phyloP scores from a whole-genome alignment of 2,797 vertebrate genomes.

The Balearica regulorum region DNA sequence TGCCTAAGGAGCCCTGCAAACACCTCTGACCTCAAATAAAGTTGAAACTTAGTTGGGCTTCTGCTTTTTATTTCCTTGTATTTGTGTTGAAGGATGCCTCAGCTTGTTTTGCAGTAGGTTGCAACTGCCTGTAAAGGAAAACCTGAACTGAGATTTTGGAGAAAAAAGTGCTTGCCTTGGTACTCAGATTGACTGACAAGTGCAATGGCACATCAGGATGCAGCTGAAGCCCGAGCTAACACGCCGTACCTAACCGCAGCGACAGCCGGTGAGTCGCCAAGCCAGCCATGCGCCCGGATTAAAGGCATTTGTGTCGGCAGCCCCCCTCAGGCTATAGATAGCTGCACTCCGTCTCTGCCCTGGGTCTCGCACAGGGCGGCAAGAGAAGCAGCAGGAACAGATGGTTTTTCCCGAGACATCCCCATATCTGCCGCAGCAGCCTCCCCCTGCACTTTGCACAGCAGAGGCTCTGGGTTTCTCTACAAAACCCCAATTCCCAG shows the following conservation, averaged over 20 bases:
- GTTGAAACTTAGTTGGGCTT: neutral
- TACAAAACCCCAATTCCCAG: neutral
- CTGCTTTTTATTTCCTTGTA: neutral
- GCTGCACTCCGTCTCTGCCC: rapidly evolving
- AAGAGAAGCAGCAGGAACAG: neutral
- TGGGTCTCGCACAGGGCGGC: rapidly evolving
- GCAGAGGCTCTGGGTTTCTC: neutral
- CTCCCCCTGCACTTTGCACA: rapidly evolving
- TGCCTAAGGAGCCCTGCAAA: neutral
- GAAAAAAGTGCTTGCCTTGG: neutral
- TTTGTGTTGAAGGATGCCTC: neutral
- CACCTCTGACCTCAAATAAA: neutral
- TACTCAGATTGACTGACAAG: neutral
- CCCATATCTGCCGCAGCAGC: neutral
- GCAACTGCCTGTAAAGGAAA: neutral
- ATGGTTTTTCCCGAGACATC: neutral
- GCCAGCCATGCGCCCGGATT: rapidly evolving
- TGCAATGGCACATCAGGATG: neutral
- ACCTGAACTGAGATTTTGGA: neutral
- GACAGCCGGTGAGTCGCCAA: rapidly evolving
- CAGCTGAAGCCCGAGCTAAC: neutral
- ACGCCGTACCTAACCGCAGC: neutral
- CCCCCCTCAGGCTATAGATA: neutral
- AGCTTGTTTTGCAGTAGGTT: neutral
- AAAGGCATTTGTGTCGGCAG: neutral